Percentiles rank a stretch among this genome's conserved stretches.
Conservation (phyloP, 2,888 invertebrate genomes). For the Leptodirus hochenwartii region DNA sequence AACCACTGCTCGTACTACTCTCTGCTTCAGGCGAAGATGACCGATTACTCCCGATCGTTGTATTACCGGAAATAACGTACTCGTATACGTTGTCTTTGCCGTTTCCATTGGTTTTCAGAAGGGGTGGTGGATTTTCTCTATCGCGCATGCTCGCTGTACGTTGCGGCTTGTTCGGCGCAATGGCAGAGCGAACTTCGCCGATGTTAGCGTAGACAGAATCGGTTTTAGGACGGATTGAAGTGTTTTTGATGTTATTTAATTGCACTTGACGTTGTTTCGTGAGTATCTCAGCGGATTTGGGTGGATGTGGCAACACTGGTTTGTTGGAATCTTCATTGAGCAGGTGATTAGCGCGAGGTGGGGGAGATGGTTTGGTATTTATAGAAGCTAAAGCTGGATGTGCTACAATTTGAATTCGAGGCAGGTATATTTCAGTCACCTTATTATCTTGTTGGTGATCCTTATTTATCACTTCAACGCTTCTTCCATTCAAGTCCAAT, state of each 20-base stretch:
- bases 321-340: conserved; percentile 38
- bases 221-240: conserved; percentile 21
- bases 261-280: conserved; percentile 32
- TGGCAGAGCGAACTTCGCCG: conserved; percentile 65
- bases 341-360: too few relatives aligned
- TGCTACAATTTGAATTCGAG: conserved; percentile 19
- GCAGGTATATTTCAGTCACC: conserved; percentile 4
- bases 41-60: too few relatives aligned
- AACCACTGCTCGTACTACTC: conserved; percentile 28
- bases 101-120: conserved; percentile 29
- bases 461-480: too few relatives aligned
- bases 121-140: conserved; percentile 37
- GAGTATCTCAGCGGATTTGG: conserved; percentile 45
- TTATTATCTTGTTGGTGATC: conserved; percentile 7
- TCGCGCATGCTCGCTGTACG: conserved; percentile 75
- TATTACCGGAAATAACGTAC: conserved; percentile 42
- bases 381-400: conserved; percentile 5
- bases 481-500: conserved; percentile 51
- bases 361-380: conserved; percentile 46
- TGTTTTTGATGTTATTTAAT: conserved; percentile 18
- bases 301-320: conserved; percentile 50
- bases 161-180: conserved; percentile 63
- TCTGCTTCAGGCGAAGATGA: conserved; percentile 53
- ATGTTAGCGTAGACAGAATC: conserved; percentile 66
- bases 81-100: conserved; percentile 39